Percentiles rank a stretch among this genome's conserved stretches.
phyloP scores from a whole-genome alignment of 2,888 invertebrate genomes.

The Drosophila subquinaria region DNA sequence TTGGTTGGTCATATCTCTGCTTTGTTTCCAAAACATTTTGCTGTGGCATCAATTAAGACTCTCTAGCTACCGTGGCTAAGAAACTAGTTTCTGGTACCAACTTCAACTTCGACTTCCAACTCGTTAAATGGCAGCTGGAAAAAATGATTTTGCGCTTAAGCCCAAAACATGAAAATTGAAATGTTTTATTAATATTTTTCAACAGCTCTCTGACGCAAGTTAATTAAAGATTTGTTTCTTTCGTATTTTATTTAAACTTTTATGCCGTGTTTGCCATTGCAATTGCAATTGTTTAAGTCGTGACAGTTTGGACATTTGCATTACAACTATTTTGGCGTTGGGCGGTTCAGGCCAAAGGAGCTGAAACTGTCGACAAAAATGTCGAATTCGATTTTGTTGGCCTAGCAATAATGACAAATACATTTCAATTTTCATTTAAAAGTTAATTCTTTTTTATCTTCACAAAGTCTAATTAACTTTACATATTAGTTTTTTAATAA shows the following conservation, averaged over 20 bases:
- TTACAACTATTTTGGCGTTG: conserved; percentile 36
- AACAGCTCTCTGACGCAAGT: conserved; percentile 70
- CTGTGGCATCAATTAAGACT: conserved; percentile 69
- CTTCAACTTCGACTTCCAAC: conserved; percentile 20
- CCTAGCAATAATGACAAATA: no score
- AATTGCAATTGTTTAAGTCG: conserved; percentile 47
- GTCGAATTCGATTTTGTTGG: background rate
- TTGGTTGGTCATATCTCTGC: conserved; percentile 59
- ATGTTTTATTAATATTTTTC: conserved; percentile 78
- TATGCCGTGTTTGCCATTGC: conserved; percentile 19
- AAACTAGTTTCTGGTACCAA: conserved; percentile 43
- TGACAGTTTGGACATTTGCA: conserved; percentile 62
- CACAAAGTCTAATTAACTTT: no score
- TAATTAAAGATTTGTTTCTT: conserved; percentile 61
- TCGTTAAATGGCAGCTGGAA: conserved; percentile 40
- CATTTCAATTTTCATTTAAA: background rate
- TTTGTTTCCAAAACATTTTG: conserved; percentile 74
- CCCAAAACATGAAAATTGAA: conserved; percentile 65
- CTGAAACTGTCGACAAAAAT: conserved; percentile 37
- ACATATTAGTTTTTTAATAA: no score
- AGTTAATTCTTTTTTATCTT: no score
- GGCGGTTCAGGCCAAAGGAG: background rate
- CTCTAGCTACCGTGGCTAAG: conserved; percentile 33
- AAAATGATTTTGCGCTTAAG: conserved; percentile 44
- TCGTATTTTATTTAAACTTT: conserved; percentile 18